Evolutionary conservation across 2,888 invertebrate genomes (phyloP), one percentile per base, ranked within the genome.

Genomic region (Zonitis immaculata): DNA sequence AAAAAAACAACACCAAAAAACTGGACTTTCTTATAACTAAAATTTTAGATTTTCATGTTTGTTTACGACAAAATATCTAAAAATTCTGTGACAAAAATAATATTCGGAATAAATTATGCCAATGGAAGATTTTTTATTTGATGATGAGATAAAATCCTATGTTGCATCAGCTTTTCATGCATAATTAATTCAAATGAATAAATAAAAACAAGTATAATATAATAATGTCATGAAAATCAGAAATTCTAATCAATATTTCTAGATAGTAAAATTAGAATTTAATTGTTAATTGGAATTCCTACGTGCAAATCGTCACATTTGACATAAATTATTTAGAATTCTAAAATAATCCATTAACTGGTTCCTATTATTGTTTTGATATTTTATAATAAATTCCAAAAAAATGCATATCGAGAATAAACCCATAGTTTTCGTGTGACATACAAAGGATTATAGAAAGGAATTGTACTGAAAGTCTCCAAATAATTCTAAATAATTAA

Each of bases 121-220:
- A n/a, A 6, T 12, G 32, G 32, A 32, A 32, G 12, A 14, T 32
- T 32, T 12, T 32, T 1, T 3, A 18, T 22, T 5, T 5, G 39
- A 39, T 39, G 39, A 39, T 39, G 39, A 9, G 18, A 39, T 5
- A 39, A 20, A 20, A 39, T 6, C 2, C 18, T 4, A n/a, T 18
- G n/a, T 39, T 39, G 39, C 39, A 20, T 39, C 39, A 39, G 39
- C 39, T 39, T 39, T n/a, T 39, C 39, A 39, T 39, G 39, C 39
- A 39, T 39, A 39, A 20, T 39, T 20, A 39, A n/a, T n/a, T 18
- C 18, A 20, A 11, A 39, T 20, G 11, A 18, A 39, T 39, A 39
- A 39, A 39, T 35, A 18, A 35, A 35, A 35, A 9, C 5, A 7
- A 6, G 2, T 6, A 9, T 3, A 8, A 35, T 3, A 14, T 35